Evolutionary conservation across 2,113 vertebrate species (phyloP).

Genomic region (Prochilodus magdalenae): DNA sequence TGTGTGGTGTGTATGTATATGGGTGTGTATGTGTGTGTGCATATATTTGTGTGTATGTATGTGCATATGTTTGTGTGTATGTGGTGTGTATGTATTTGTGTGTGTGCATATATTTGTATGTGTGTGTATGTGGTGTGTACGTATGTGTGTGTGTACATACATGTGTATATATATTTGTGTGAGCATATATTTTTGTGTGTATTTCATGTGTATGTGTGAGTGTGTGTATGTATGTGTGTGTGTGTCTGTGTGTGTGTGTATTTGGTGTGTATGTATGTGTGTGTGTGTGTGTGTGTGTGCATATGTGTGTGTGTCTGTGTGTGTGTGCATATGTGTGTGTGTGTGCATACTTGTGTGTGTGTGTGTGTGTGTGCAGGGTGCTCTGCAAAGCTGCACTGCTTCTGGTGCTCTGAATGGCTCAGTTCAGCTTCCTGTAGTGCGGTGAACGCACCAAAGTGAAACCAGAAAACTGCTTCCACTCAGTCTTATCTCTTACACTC

Average conservation of each 20-base stretch:
- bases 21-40: too few relatives aligned
- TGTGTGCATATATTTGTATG: too few relatives aligned
- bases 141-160: too few relatives aligned
- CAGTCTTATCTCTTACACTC: background rate
- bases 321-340: background rate
- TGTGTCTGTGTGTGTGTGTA: background rate
- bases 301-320: background rate
- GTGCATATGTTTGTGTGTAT: too few relatives aligned
- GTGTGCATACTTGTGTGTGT: background rate
- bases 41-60: too few relatives aligned
- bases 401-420: background rate
- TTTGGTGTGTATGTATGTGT: background rate
- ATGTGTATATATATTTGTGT: too few relatives aligned
- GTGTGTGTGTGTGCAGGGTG: conserved; percentile 13
- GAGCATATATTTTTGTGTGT: too few relatives aligned
- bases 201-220: too few relatives aligned
- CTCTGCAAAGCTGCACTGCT: conserved; percentile 37
- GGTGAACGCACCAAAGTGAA: conserved; percentile 20
- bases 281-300: conserved; percentile 9
- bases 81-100: too few relatives aligned
- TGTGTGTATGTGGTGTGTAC: too few relatives aligned
- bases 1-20: too few relatives aligned
- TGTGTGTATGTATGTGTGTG: too few relatives aligned
- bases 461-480: conserved; percentile 13
- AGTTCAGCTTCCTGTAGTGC: conserved; percentile 42